Conservation (phyloP, 2,113 vertebrate genomes). For the Ranitomeya imitator region DNA sequence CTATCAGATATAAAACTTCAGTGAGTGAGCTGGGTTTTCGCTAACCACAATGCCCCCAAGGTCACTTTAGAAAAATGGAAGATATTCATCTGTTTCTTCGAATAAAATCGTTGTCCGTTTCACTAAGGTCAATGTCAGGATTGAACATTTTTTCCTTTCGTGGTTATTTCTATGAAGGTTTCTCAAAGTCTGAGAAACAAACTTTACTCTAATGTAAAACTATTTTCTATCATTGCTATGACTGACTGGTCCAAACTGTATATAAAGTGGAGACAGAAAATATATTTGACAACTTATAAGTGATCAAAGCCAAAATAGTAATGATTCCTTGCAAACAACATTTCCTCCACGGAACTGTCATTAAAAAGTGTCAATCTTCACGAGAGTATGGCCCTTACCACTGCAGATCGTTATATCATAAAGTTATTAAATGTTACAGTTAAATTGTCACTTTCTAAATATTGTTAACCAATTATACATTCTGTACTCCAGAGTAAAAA, state of each 20-base stretch:
- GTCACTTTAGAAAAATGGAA: not conserved
- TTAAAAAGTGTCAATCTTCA: not conserved
- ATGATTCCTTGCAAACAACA: not conserved
- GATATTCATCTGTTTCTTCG: not conserved
- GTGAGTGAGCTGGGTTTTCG: not conserved
- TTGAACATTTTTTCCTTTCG: not conserved
- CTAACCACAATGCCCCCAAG: not conserved
- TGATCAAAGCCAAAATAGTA: not conserved
- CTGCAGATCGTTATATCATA: not conserved
- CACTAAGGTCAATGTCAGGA: slow-evolving; percentile 7
- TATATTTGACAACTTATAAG: not conserved
- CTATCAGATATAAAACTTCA: slow-evolving; percentile 3
- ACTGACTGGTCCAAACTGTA: not conserved
- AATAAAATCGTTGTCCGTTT: not conserved
- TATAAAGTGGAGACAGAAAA: not conserved
- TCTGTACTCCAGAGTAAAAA: no score
- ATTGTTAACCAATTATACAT: not conserved
- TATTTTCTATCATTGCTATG: not conserved
- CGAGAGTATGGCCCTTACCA: not conserved
- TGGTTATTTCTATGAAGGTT: not conserved
- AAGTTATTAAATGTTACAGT: not conserved
- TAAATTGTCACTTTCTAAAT: not conserved
- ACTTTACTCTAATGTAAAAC: not conserved
- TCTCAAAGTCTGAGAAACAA: not conserved
- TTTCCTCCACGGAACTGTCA: not conserved